Evolutionary conservation across 2,888 invertebrate genomes (phyloP).

Genomic region (Ochropleura leucogaster): DNA sequence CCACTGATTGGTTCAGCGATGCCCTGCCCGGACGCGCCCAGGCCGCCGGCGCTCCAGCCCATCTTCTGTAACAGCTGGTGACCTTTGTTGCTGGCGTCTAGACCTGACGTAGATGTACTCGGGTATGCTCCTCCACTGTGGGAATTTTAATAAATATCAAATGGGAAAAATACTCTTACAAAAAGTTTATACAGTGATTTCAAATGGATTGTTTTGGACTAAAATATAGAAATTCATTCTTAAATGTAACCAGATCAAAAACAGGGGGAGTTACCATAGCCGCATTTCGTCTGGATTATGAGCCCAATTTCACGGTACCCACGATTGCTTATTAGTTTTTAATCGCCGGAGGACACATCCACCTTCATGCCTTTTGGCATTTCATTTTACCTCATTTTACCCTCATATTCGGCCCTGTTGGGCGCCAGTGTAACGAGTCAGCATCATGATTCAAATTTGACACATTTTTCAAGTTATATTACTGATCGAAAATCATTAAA

Average conservation of each 20-base stretch:
- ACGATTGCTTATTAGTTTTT: background rate
- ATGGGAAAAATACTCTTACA: background rate
- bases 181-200: background rate
- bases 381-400: background rate
- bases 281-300: background rate
- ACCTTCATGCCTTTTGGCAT: too few relatives aligned
- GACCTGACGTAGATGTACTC: conserved; percentile 90
- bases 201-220: too few relatives aligned
- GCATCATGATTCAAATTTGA: background rate
- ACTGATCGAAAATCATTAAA: background rate
- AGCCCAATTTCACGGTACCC: background rate
- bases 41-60: conserved; percentile 99
- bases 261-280: background rate
- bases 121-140: conserved; percentile 73
- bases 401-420: background rate
- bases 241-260: background rate
- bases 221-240: too few relatives aligned
- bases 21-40: conserved; percentile 98
- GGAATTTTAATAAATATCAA: background rate
- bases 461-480: background rate
- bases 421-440: too few relatives aligned
- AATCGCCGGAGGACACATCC: background rate
- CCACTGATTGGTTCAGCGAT: conserved; percentile 98
- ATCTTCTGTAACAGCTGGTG: conserved; percentile 99
- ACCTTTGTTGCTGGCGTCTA: conserved; percentile 98